These are phyloP conservation scores for Cotesia vestalis DNA, from an alignment of 1,140 invertebrate species.

Conservation along the genomic window DNA sequence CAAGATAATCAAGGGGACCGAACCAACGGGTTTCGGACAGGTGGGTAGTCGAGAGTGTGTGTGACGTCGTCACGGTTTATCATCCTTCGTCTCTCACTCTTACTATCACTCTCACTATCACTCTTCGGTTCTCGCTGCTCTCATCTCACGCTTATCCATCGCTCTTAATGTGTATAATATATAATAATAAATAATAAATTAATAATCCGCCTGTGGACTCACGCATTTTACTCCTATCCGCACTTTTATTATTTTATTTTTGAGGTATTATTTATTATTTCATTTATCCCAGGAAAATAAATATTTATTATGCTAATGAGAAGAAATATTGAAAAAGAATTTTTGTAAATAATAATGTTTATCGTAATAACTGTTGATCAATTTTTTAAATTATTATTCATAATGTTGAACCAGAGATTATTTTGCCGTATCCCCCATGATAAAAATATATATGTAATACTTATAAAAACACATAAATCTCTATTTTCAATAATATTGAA, in stretches of 20 bases:
- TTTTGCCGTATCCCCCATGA: too few species aligned
- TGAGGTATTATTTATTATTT: too few species aligned
- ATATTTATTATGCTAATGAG: too few species aligned
- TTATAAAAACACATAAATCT: too few species aligned
- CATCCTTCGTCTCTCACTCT: conserved; percentile 16
- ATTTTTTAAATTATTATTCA: background rate
- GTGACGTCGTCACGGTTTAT: conserved; percentile 1
- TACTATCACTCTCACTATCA: conserved; percentile 34
- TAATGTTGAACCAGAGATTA: too few species aligned
- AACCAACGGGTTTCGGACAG: conserved; percentile 35
- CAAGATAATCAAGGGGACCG: conserved; percentile 57
- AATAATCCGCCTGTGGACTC: conserved; percentile 52
- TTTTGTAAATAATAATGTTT: too few species aligned
- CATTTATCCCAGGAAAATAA: too few species aligned
- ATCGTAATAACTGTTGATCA: background rate
- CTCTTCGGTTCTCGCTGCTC: conserved; percentile 35
- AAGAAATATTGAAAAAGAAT: too few species aligned
- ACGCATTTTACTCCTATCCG: conserved; percentile 26
- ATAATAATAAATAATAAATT: conserved; percentile 48
- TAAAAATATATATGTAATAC: too few species aligned
- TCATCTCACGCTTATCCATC: conserved; percentile 46
- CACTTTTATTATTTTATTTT: too few species aligned
- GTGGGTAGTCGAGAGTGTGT: conserved; percentile 6
- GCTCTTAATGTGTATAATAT: background rate
- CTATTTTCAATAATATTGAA: too few species aligned